phyloP scores from a whole-genome alignment of 2,888 invertebrate species.

The Drosophila eohydei region DNA sequence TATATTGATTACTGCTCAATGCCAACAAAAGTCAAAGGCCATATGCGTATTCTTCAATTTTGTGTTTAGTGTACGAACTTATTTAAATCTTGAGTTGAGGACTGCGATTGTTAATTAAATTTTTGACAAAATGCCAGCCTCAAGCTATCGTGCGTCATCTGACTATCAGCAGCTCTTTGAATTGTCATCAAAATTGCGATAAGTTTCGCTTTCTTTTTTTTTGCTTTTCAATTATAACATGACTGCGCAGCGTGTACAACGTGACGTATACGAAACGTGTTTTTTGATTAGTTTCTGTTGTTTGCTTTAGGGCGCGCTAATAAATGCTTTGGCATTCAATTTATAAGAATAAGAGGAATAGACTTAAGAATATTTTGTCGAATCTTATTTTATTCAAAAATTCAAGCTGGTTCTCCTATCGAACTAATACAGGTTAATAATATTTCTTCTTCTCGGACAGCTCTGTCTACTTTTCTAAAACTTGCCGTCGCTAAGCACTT shows the following conservation, averaged over 20 bases:
- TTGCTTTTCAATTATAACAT: constrained; percentile 2
- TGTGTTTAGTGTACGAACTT: neutral
- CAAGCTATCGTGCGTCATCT: constrained; percentile 18
- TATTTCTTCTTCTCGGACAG: neutral
- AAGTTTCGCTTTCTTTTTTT: neutral
- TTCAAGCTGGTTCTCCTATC: no score
- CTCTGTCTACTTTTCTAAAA: neutral
- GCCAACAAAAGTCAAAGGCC: neutral
- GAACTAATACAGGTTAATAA: neutral
- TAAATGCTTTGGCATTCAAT: neutral
- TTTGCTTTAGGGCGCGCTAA: constrained; percentile 6
- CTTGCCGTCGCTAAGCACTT: neutral
- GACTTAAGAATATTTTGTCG: neutral
- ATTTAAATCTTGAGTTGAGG: neutral
- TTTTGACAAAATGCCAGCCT: constrained; percentile 9
- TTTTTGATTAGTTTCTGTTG: constrained; percentile 1
- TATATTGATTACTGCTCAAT: constrained; percentile 6
- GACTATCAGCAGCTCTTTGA: constrained; percentile 13
- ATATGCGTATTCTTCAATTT: neutral
- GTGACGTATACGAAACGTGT: constrained; percentile 23
- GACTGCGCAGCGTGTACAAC: neutral
- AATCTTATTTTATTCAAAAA: neutral
- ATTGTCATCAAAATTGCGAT: constrained; percentile 20
- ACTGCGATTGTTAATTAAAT: constrained; percentile 8
- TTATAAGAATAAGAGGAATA: no score